Percentiles rank a stretch among this genome's conserved stretches.
Conservation (phyloP, 2,888 invertebrate species). For the Sylvicola cinctus region DNA sequence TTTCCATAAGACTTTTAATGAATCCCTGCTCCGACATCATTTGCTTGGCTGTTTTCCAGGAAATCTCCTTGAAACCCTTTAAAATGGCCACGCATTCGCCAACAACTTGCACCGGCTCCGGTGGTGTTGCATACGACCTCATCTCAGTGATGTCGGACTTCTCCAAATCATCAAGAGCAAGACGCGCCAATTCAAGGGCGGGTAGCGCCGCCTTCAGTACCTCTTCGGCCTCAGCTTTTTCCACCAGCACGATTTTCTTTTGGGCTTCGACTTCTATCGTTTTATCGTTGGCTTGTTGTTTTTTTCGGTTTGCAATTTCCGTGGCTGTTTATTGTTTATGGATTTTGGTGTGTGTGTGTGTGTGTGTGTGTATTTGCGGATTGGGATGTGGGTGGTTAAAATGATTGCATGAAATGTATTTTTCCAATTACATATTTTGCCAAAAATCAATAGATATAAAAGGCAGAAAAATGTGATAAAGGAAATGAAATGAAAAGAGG, state of each 20-base stretch:
- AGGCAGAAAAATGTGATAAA: background rate
- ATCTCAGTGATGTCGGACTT: conserved; percentile 86
- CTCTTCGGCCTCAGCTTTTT: conserved; percentile 68
- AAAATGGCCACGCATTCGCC: conserved; percentile 81
- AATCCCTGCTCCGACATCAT: conserved; percentile 88
- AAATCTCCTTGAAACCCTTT: conserved; percentile 61
- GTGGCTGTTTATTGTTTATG: conserved; percentile 28
- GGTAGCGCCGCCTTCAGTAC: conserved; percentile 65
- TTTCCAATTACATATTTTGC: too few species aligned
- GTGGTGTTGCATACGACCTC: conserved; percentile 77
- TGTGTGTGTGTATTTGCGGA: background rate
- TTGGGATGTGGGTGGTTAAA: too few species aligned
- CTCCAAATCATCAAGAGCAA: conserved; percentile 63
- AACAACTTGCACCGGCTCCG: conserved; percentile 72
- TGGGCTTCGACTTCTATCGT: conserved; percentile 67
- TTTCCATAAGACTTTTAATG: conserved; percentile 55
- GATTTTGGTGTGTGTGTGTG: too few species aligned
- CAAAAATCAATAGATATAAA: conserved; percentile 3
- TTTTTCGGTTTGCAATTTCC: conserved; percentile 51
- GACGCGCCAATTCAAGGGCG: conserved; percentile 57
- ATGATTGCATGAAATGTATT: too few species aligned
- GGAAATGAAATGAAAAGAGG: background rate
- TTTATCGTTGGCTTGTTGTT: conserved; percentile 57
- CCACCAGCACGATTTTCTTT: conserved; percentile 53
- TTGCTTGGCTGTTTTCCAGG: conserved; percentile 77